Conservation (phyloP, 2,888 invertebrate genomes). For the Acanthoscelides obtectus region DNA sequence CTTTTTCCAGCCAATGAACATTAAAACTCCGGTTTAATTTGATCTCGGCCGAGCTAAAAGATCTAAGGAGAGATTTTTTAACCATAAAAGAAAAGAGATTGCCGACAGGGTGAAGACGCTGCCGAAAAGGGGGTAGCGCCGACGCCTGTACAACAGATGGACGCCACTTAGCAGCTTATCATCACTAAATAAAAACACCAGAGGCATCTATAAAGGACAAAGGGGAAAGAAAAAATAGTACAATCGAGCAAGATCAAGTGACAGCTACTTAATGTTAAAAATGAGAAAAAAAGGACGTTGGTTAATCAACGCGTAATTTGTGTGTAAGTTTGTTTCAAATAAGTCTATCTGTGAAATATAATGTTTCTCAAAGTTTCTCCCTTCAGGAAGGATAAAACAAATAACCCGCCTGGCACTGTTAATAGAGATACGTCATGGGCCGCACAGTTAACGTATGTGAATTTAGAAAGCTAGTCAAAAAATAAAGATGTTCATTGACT, state of each 20-base stretch:
- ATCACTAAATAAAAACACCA: slow-evolving; percentile 32
- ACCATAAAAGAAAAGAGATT: slow-evolving; percentile 44
- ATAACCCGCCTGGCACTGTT: too few species aligned
- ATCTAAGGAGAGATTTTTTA: slow-evolving; percentile 49
- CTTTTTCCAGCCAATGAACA: slow-evolving; percentile 50
- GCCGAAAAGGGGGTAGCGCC: slow-evolving; percentile 13
- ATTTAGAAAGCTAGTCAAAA: too few species aligned
- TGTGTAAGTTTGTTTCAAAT: too few species aligned
- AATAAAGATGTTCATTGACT: too few species aligned
- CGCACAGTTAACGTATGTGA: too few species aligned
- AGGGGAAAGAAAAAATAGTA: not conserved
- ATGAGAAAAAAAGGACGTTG: too few species aligned
- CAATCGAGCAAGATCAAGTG: not conserved
- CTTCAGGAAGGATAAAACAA: too few species aligned
- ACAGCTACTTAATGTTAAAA: too few species aligned
- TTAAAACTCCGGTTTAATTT: slow-evolving; percentile 52
- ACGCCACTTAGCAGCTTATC: slow-evolving; percentile 25
- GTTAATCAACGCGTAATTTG: too few species aligned
- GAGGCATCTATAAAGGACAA: not conserved
- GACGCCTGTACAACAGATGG: slow-evolving; percentile 37
- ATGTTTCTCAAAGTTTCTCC: too few species aligned
- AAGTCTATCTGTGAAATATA: too few species aligned
- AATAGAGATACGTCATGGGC: too few species aligned
- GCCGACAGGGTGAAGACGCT: slow-evolving; percentile 21
- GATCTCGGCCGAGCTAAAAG: slow-evolving; percentile 38